A percentile compares a stretch with the other conserved stretches of the same genome.
Conservation (phyloP, 2,113 vertebrate species). For the Poecile atricapillus region DNA sequence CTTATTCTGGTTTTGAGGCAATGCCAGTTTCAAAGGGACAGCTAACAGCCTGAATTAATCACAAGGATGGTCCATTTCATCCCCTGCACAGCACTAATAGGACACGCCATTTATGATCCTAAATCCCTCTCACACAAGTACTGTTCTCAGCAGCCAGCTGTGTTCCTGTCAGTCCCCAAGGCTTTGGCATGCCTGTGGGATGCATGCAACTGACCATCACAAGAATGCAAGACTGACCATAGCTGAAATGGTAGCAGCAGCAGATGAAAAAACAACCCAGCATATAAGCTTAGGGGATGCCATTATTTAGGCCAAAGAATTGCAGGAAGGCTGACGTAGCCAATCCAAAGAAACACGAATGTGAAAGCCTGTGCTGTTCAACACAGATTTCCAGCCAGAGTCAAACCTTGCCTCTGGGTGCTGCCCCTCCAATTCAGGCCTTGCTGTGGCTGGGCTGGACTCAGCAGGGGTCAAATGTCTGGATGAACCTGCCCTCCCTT, state of each 20-base stretch:
- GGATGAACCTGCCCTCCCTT: neutral
- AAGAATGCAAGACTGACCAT: neutral
- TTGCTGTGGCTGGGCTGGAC: neutral
- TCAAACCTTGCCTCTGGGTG: neutral
- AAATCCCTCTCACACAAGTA: neutral
- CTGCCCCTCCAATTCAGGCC: neutral
- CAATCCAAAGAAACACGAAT: neutral
- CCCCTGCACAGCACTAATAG: neutral
- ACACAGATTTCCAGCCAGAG: neutral
- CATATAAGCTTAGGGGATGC: neutral
- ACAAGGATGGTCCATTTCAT: neutral
- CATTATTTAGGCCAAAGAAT: slow-evolving; percentile 45
- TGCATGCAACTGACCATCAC: neutral
- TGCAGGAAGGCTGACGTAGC: slow-evolving; percentile 35
- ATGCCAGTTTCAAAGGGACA: neutral
- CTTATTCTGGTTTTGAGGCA: neutral
- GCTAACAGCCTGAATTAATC: accelerated
- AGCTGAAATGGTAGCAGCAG: neutral
- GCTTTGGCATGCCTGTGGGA: neutral
- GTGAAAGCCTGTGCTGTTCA: neutral
- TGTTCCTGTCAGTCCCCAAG: neutral
- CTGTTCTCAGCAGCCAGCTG: accelerated
- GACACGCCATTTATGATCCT: accelerated
- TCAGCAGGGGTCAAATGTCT: accelerated
- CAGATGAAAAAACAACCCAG: neutral